A percentile compares a stretch with the other conserved stretches of the same genome.
These are phyloP conservation scores for Tupaia tana DNA, from an alignment of 2,113 vertebrate genomes.

Conservation along the genomic window DNA sequence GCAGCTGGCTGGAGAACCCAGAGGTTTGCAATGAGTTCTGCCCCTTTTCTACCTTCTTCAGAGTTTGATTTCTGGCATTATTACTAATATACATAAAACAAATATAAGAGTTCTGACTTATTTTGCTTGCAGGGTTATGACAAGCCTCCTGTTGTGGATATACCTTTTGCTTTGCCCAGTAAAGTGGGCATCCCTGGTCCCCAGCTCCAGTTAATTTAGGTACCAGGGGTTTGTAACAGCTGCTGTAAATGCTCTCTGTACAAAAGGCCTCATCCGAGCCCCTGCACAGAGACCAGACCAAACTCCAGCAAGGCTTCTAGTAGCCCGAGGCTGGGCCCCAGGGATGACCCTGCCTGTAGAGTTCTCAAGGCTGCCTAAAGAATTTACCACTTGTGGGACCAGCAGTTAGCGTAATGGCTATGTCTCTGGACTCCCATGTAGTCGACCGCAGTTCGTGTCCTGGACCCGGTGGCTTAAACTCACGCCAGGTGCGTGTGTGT, in stretches of 20 bases:
- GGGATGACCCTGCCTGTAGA: neutral
- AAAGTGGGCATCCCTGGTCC: accelerated
- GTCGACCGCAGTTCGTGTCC: no score
- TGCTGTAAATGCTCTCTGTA: neutral
- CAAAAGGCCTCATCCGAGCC: accelerated
- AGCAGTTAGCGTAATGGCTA: no score
- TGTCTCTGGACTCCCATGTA: no score
- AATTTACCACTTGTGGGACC: no score
- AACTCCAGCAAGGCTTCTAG: neutral
- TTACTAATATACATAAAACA: accelerated
- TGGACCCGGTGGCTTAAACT: no score
- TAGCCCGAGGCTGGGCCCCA: neutral
- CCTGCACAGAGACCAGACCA: accelerated
- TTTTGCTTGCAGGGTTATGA: neutral
- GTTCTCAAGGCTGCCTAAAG: neutral
- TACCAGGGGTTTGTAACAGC: accelerated
- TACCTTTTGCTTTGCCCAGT: neutral
- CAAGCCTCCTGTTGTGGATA: neutral
- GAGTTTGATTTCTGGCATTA: neutral
- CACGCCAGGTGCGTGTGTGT: no score
- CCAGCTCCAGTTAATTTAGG: neutral
- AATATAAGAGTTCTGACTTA: neutral
- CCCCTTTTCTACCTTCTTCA: neutral
- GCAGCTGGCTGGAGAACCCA: neutral
- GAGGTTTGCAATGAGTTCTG: neutral